Evolutionary conservation across 2,888 invertebrate species (phyloP), one percentile per base, ranked within the genome.

Genomic region (Sesia apiformis): DNA sequence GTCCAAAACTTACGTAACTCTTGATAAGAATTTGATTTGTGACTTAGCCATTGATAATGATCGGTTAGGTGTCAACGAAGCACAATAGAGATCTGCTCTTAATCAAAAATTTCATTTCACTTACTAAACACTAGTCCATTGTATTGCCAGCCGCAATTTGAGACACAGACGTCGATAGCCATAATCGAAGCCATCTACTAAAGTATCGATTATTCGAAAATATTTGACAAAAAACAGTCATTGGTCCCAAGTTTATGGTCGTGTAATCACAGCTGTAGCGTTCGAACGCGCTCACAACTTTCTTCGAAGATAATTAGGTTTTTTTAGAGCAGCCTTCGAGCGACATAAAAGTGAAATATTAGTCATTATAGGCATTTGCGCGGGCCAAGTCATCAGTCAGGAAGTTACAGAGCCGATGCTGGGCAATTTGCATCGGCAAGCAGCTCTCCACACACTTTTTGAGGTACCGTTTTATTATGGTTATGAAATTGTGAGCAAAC

Each of bases 301-400:
- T 74, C 69, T 59, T 65, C 62, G 52, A 58, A 63, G 63, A 68
- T 74, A 76, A 78, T 78, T 76, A 74, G 65, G 60, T 71, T 77
- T 46, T 46, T 66, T 67, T 66, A 69, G 65, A 71, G 60, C 60
- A 63, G 64, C 61, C 65, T 71, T 58, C 60, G 61, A 73, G 72
- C 67, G 73, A 74, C 68, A 70, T 74, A 69, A 75, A 71, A 71
- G 65, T 74, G 67, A 71, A 72, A 72, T 76, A 72, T 76, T 70
- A 68, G 72, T 73, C 65, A 74, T 75, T 78, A 76, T 60, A 64
- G 65, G 62, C 66, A 69, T 74, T 71, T 66, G 67, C 62, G 66
- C 63, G 58, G 62, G 55, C 52, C 52, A 52, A 63, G 58, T 59
- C 63, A 67, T 63, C 64, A 62, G 59, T 61, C 63, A 65, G 64